phyloP scores from a whole-genome alignment of 2,113 vertebrate genomes.

The Menidia beryllina region DNA sequence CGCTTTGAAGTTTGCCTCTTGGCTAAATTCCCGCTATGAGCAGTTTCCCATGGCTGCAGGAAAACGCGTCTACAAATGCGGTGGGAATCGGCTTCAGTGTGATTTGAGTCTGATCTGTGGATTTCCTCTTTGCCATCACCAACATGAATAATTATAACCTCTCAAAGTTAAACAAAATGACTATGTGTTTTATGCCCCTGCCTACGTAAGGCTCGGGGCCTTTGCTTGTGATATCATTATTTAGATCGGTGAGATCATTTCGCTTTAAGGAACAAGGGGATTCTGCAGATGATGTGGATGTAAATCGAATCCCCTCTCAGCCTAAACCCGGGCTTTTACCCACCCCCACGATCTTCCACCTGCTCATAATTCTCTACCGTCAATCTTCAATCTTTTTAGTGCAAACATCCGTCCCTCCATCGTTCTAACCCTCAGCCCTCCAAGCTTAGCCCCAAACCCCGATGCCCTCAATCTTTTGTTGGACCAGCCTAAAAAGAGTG shows the following conservation, averaged over 20 bases:
- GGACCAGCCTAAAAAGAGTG: conserved; percentile 8
- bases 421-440: conserved; percentile 30
- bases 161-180: conserved; percentile 3
- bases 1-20: conserved; percentile 65
- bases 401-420: conserved; percentile 28
- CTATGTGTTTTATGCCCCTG: not conserved
- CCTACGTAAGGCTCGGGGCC: not conserved
- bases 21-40: conserved; percentile 32
- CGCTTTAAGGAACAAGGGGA: not conserved
- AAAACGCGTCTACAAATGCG: conserved; percentile 4
- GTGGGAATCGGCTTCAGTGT: conserved; percentile 4
- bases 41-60: conserved; percentile 1
- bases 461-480: conserved; percentile 44
- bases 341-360: conserved; percentile 29
- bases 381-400: conserved; percentile 56
- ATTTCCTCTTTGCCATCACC: not conserved
- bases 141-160: not conserved
- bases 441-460: conserved; percentile 16
- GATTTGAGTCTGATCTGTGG: not conserved
- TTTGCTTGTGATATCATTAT: not conserved
- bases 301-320: conserved; percentile 19
- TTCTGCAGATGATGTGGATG: conserved; percentile 2
- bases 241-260: conserved; percentile 4
- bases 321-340: not conserved
- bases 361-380: conserved; percentile 42